phyloP scores from a whole-genome alignment of 2,888 invertebrate species.

The Phyllotreta striolata region DNA sequence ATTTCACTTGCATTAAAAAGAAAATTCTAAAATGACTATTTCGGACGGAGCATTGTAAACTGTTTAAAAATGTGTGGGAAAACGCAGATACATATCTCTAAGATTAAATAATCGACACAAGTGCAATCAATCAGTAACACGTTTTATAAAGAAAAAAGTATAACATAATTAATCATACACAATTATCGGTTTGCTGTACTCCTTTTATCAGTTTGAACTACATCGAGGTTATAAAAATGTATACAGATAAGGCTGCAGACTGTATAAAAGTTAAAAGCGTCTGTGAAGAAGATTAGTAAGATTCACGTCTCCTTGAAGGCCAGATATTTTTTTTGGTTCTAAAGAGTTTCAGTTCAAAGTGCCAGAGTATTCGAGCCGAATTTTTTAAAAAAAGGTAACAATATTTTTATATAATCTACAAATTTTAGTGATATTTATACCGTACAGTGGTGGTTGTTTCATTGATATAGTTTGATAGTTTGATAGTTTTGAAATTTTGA shows the following conservation, averaged over 20 bases:
- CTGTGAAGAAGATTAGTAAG: neutral
- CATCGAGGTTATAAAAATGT: conserved; percentile 24
- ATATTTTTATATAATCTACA: too few relatives aligned
- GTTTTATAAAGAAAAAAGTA: neutral
- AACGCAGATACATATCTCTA: neutral
- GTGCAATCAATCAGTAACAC: conserved; percentile 13
- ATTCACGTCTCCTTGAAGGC: neutral
- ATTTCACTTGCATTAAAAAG: too few relatives aligned
- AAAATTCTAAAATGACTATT: too few relatives aligned
- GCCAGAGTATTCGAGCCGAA: too few relatives aligned
- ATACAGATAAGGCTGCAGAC: conserved; percentile 16
- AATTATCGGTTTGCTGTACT: conserved; percentile 9
- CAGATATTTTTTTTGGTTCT: too few relatives aligned
- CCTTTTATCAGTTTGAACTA: conserved; percentile 26
- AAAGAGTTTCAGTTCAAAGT: too few relatives aligned
- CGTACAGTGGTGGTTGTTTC: too few relatives aligned
- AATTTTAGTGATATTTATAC: too few relatives aligned
- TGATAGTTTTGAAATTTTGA: too few relatives aligned
- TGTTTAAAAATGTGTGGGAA: neutral
- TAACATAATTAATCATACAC: conserved; percentile 1
- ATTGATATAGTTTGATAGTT: too few relatives aligned
- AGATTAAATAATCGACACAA: neutral
- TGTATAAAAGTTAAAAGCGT: conserved; percentile 19
- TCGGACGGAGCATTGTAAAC: too few relatives aligned
- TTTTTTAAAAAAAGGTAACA: too few relatives aligned